Percentiles rank a stretch among this genome's conserved stretches.
phyloP scores from a whole-genome alignment of 2,797 vertebrate genomes.

The Alauda arvensis region DNA sequence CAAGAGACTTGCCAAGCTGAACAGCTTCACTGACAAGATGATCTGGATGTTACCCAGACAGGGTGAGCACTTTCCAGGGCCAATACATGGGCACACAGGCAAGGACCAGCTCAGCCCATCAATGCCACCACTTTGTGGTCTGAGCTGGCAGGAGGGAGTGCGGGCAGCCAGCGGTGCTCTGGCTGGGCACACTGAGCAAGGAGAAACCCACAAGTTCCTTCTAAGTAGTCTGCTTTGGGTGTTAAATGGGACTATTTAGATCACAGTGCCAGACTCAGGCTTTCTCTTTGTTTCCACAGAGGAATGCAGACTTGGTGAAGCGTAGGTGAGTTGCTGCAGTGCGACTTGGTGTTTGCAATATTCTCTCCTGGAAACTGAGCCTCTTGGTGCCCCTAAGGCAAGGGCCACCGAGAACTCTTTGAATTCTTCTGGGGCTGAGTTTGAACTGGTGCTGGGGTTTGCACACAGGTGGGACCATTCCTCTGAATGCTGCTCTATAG shows the following conservation, averaged over 20 bases:
- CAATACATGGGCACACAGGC: rapidly evolving
- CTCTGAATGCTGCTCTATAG: not conserved
- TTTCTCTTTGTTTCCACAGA: constrained; percentile 33
- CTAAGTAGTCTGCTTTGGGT: not conserved
- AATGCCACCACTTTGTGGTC: not conserved
- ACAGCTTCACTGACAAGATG: not conserved
- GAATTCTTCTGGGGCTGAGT: not conserved
- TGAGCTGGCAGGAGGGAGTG: not conserved
- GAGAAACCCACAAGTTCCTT: not conserved
- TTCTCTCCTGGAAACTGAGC: not conserved
- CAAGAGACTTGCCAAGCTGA: not conserved
- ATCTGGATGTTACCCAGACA: constrained; percentile 4
- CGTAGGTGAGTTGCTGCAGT: not conserved
- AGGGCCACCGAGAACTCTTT: not conserved
- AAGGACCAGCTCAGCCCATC: not conserved
- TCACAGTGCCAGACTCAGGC: not conserved
- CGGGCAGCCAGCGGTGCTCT: not conserved
- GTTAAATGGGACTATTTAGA: not conserved
- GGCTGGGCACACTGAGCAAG: not conserved
- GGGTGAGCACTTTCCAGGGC: not conserved
- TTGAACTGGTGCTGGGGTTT: not conserved
- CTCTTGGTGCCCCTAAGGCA: not conserved
- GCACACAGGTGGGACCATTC: not conserved
- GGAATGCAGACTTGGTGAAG: not conserved
- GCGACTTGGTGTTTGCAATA: not conserved